phyloP scores from a whole-genome alignment of 2,113 vertebrate species.

The Pangasianodon hypophthalmus region DNA sequence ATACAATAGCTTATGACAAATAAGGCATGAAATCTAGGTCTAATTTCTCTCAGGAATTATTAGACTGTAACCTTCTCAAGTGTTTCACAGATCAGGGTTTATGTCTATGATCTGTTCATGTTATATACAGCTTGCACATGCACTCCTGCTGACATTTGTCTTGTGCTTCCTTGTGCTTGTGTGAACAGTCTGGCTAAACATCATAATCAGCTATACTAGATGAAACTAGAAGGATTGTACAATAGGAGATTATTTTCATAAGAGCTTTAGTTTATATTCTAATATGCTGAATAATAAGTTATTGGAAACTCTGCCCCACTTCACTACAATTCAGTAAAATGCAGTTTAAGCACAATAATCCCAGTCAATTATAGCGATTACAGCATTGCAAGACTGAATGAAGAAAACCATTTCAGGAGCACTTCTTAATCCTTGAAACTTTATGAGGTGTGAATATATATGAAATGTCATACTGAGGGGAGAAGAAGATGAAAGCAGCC shows the following conservation, averaged over 20 bases:
- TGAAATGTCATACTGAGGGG: slow-evolving; percentile 27
- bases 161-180: neutral
- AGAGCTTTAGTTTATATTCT: neutral
- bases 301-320: neutral
- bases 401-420: neutral
- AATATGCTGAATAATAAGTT: neutral
- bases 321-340: neutral
- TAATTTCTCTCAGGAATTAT: neutral
- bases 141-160: neutral
- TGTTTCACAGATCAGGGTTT: neutral
- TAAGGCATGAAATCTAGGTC: neutral
- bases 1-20: neutral
- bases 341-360: neutral
- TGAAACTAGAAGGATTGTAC: too few relatives aligned
- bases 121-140: neutral
- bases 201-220: neutral
- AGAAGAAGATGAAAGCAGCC: slow-evolving; percentile 50
- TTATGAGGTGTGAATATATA: neutral
- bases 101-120: neutral
- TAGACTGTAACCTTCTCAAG: neutral
- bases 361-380: neutral
- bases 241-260: neutral
- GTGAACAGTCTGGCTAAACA: neutral
- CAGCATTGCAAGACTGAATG: neutral
- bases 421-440: neutral